Conservation (phyloP, 2,113 vertebrate genomes). For the Cacatua alba region DNA sequence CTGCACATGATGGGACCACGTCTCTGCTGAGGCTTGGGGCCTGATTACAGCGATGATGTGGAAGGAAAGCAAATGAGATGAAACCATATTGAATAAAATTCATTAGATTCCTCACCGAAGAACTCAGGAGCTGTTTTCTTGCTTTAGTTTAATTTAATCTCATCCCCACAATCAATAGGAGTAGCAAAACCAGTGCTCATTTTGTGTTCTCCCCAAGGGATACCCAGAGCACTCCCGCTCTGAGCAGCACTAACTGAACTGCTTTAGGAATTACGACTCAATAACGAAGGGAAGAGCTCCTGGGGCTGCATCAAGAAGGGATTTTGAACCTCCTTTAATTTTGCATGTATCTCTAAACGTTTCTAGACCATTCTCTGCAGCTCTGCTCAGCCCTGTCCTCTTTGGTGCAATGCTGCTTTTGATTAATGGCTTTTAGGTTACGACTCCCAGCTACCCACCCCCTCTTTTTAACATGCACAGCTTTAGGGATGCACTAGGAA, state of each 20-base stretch:
- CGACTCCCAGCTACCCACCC: not conserved
- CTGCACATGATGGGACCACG: not conserved
- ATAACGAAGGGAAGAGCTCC: not conserved
- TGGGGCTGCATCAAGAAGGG: fast-evolving
- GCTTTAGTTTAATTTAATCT: constrained; percentile 37
- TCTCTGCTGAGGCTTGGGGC: not conserved
- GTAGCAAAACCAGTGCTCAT: not conserved
- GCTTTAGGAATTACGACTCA: not conserved
- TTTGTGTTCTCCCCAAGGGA: constrained; percentile 3
- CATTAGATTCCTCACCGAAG: not conserved
- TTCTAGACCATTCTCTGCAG: not conserved
- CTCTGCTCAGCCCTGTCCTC: not conserved
- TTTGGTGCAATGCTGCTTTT: not conserved
- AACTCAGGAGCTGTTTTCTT: not conserved
- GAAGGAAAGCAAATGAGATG: not conserved
- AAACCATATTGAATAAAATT: not conserved
- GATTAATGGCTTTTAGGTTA: not conserved
- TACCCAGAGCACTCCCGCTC: not conserved
- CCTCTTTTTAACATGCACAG: not conserved
- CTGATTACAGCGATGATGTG: not conserved
- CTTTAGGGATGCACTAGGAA: not conserved
- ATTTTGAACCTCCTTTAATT: not conserved
- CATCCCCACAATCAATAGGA: constrained; percentile 19
- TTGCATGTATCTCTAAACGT: not conserved
- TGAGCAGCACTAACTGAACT: not conserved